Evolutionary conservation across 2,797 vertebrate species (phyloP).

Genomic region (Pitangus sulphuratus): DNA sequence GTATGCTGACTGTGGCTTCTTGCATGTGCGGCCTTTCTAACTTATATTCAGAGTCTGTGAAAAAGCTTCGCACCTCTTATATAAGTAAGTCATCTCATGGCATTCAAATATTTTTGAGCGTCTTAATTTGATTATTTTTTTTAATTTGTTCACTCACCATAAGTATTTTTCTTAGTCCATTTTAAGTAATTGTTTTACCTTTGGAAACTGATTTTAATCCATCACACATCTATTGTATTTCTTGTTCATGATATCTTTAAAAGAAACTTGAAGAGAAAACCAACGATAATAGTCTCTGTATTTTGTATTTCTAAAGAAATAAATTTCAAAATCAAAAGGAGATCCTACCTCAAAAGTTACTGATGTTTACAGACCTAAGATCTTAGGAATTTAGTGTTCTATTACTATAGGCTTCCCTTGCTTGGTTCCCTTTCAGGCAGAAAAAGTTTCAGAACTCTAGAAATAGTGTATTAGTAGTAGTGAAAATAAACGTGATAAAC

Average conservation of each 20-base stretch:
- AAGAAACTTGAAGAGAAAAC: background rate
- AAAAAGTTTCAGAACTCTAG: background rate
- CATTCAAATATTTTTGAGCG: conserved; percentile 25
- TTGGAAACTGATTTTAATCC: background rate
- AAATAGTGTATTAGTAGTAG: background rate
- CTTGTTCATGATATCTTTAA: background rate
- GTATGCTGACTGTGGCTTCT: conserved; percentile 87
- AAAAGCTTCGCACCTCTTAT: conserved; percentile 89
- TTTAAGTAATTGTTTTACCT: background rate
- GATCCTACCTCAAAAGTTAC: background rate
- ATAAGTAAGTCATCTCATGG: conserved; percentile 88
- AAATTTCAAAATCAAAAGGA: background rate
- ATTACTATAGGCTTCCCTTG: background rate
- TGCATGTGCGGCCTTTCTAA: conserved; percentile 93
- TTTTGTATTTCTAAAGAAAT: background rate
- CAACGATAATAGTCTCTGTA: background rate
- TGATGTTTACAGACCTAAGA: background rate
- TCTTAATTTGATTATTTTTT: conserved; percentile 36
- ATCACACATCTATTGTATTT: background rate
- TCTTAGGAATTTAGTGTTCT: background rate
- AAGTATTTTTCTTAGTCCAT: background rate
- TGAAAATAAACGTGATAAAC: background rate
- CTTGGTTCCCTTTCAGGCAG: background rate
- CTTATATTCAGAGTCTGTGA: conserved; percentile 93
- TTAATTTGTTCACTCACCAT: conserved; percentile 1